Evolutionary conservation across 2,113 vertebrate species (phyloP).

Genomic region (Theristicus caerulescens): DNA sequence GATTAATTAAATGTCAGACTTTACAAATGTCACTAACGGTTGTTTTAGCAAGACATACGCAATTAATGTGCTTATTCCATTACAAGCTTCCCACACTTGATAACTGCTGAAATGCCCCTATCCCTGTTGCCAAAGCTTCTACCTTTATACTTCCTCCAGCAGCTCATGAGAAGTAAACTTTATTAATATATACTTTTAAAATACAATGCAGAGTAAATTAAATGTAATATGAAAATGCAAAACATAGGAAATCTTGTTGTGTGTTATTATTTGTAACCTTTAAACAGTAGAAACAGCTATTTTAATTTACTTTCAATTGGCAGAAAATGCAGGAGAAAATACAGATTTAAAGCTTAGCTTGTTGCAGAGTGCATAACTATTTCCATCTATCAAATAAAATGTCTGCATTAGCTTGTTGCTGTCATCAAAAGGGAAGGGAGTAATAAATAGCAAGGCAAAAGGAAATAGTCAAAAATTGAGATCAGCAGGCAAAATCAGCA

Average conservation of each 20-base stretch:
- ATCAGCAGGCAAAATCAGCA: background rate
- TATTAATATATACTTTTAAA: background rate
- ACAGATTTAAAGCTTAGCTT: background rate
- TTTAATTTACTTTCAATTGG: background rate
- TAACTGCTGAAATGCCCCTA: background rate
- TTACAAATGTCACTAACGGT: background rate
- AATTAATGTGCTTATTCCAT: background rate
- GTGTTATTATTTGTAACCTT: background rate
- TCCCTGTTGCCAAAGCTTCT: background rate
- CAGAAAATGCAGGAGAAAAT: background rate
- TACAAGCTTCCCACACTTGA: background rate
- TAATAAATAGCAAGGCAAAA: background rate
- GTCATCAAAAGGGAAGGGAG: background rate
- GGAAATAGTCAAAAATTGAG: background rate
- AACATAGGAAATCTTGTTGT: background rate
- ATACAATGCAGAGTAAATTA: background rate
- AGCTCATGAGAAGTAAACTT: background rate
- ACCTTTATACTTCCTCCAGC: background rate
- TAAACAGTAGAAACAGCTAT: background rate
- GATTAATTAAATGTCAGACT: slow-evolving; percentile 4
- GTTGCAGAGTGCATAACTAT: background rate
- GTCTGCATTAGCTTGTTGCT: background rate
- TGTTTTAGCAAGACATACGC: background rate
- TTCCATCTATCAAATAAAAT: background rate
- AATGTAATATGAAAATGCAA: background rate